Evolutionary conservation across 1,140 invertebrate genomes (phyloP), one percentile per base, ranked within the genome.

Genomic region (Bathynomus jamesi): DNA sequence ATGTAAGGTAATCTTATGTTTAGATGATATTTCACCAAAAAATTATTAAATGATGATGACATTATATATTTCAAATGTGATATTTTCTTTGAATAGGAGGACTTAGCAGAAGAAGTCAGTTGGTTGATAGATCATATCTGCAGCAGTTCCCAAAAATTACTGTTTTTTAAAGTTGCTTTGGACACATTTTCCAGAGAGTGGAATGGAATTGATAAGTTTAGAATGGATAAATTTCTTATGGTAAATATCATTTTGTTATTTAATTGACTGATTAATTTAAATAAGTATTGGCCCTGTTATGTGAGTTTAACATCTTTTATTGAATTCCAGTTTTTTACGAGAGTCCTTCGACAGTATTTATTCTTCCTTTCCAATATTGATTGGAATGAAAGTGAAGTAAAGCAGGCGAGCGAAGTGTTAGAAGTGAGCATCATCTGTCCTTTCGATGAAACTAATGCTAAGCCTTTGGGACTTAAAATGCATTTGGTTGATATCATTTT

Each of bases 201-300:
- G 93, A 89, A 89, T 81, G 90, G 91, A 4, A 90, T 97, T 72
- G 94, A 97, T 82, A 87, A 89, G 70, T 91, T 90, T 80, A 84
- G 94, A 73, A 82, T 95, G 74, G 92, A 95, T 80, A 96, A 96
- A 82, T 96, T 93, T 82, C 83, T 92, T 80, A 95, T 95, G 92
- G 90, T 92, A 80, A 60, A 46, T 70, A 30, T 17, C 13, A 28
- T 69, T n/a, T n/a, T n/a, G n/a, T n/a, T n/a, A n/a, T n/a, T n/a
- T n/a, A n/a, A n/a, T n/a, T n/a, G n/a, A n/a, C n/a, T n/a, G n/a
- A n/a, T n/a, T n/a, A n/a, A n/a, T n/a, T n/a, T n/a, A n/a, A n/a
- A n/a, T n/a, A n/a, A n/a, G n/a, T n/a, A n/a, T n/a, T n/a, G n/a
- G n/a, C n/a, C n/a, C n/a, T n/a, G n/a, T n/a, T n/a, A n/a, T n/a